Conservation (phyloP, 2,797 vertebrate genomes). For the Lerista edwardsae region DNA sequence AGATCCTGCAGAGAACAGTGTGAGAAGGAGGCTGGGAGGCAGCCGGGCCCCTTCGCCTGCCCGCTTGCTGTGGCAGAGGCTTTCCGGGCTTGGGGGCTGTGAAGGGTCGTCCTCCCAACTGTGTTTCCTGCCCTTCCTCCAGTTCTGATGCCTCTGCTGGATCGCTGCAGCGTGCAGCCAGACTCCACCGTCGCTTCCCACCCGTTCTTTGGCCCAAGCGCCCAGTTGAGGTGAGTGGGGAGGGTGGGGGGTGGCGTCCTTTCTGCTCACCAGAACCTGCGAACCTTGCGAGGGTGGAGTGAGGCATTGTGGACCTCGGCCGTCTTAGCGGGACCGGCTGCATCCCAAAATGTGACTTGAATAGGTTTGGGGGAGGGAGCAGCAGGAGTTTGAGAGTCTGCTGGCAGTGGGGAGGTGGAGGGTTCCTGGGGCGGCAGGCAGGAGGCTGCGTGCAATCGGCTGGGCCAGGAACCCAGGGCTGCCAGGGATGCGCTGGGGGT, state of each 20-base stretch:
- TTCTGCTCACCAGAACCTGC: neutral
- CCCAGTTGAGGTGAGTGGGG: slow-evolving; percentile 85
- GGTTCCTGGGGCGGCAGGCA: neutral
- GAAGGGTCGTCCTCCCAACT: no score
- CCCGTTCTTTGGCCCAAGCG: slow-evolving; percentile 89
- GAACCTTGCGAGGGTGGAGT: no score
- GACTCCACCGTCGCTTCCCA: slow-evolving; percentile 86
- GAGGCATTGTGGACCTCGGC: accelerated
- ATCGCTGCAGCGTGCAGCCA: slow-evolving; percentile 89
- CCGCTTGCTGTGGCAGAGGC: no score
- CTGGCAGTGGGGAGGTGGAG: no score
- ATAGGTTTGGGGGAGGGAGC: neutral
- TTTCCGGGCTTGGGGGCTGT: no score
- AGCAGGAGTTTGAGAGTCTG: no score
- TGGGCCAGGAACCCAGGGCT: neutral
- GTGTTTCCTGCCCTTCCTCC: neutral
- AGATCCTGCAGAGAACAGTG: no score
- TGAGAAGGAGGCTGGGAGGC: no score
- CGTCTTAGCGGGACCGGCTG: neutral
- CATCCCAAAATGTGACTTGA: neutral
- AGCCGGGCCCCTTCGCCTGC: no score
- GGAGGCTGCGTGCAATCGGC: neutral
- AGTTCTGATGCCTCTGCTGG: slow-evolving; percentile 92
- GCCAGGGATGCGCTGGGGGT: no score
- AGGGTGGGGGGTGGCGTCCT: slow-evolving; percentile 13